Base-by-base conservation (phyloP, 2,888 invertebrate genomes). In the Zygogramma bicolorata region DNA sequence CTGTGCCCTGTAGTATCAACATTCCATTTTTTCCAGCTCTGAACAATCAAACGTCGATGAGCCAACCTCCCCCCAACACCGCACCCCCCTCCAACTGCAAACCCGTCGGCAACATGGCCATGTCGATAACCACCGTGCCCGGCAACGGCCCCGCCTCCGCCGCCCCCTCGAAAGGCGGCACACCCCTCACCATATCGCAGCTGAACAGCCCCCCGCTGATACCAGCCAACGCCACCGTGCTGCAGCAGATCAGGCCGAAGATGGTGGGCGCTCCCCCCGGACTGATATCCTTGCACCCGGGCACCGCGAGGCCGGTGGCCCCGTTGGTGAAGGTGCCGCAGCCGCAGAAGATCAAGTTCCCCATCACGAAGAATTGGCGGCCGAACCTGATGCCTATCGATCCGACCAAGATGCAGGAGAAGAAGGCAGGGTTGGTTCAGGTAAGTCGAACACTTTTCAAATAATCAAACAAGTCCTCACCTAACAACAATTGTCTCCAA, bases 341-440 rank as follows among this genome's bases (percentile, higher is more conserved):
- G 75, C 89, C 83, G 20, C 86, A 86, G 74, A 88, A 87, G 76
- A 86, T 87, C 65, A 88, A 87, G 75, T 86, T 87, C 71, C 87
- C 89, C 0, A 89, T 91, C 60, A 90, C 89, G 65, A 93, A 93
- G 81, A 92, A 92, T 70, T 93, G 93, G 93, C 88, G 93, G 70
- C 93, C 93, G 0, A 93, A 92, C 4, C 87, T 93, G 27, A 92
- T 93, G 88, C 92, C 93, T 1, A 91, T 93, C 8, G 86, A 86
- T 80, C 84, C 86, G 0, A 81, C 62, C 20, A 84, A 85, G 76
- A 85, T 84, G 70, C 79, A 83, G 57, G 84, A 83, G 46, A 80
- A 82, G 66, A 86, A 84, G 76, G 91, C 91, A 3, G 91, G 91
- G 69, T 87, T 93, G 22, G 92, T 93, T n/a, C 93, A 93, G 81